A percentile compares a stretch with the other conserved stretches of the same genome.
These are phyloP conservation scores for Shinisaurus crocodilurus DNA, from an alignment of 2,113 vertebrate genomes.

Conservation along the genomic window DNA sequence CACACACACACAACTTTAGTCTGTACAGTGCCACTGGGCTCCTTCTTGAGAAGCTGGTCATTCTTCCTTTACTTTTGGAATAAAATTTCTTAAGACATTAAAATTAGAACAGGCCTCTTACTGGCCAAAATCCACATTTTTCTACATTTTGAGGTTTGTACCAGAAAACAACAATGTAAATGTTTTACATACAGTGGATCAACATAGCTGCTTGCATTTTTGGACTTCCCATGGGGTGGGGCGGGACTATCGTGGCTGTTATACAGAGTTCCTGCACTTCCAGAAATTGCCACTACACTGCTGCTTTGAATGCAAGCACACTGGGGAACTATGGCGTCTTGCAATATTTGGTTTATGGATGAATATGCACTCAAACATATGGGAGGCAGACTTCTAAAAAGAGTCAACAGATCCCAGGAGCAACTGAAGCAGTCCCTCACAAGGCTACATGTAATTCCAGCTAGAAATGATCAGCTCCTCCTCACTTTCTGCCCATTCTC, in stretches of 20 bases:
- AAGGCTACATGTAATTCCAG: background rate
- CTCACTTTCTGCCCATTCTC: background rate
- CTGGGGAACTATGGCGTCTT: background rate
- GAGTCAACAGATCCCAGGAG: background rate
- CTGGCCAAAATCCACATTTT: background rate
- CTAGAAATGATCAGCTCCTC: background rate
- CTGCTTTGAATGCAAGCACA: background rate
- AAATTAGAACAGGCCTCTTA: background rate
- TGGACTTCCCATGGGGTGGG: background rate
- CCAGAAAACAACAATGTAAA: background rate
- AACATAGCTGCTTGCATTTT: background rate
- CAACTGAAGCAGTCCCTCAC: background rate
- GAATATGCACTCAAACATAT: no score
- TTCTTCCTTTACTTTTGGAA: background rate
- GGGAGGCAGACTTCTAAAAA: background rate
- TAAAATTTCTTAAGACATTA: background rate
- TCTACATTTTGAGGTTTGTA: background rate
- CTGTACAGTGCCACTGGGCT: no score
- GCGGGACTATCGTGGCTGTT: background rate
- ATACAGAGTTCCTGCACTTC: background rate
- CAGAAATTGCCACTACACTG: background rate
- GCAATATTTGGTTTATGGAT: background rate
- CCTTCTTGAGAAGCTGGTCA: background rate
- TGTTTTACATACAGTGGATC: background rate
- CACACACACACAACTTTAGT: background rate